phyloP scores from a whole-genome alignment of 2,113 vertebrate genomes.

The Amphiprion ocellaris region DNA sequence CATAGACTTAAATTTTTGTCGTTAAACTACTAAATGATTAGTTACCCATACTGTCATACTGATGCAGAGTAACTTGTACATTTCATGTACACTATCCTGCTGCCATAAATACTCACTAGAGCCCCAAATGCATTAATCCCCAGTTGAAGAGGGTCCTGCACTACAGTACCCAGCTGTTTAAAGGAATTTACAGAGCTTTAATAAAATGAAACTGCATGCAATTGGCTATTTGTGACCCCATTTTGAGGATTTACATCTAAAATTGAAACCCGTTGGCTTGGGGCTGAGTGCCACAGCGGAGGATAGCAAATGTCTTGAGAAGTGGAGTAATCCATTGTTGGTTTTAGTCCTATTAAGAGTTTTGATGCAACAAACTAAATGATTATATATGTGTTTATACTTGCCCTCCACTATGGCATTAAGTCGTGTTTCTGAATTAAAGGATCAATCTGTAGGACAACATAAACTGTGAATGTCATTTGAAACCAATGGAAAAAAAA shows the following conservation, averaged over 20 bases:
- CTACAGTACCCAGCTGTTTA: background rate
- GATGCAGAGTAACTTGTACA: background rate
- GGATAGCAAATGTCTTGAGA: background rate
- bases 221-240: background rate
- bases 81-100: background rate
- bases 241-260: constrained; percentile 21
- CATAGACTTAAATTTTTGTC: no score
- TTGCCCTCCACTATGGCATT: no score
- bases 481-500: background rate
- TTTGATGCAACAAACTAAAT: background rate
- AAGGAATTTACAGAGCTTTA: background rate
- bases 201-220: background rate
- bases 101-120: background rate
- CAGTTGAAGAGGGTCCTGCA: background rate
- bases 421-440: no score
- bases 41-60: background rate
- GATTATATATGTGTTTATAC: background rate
- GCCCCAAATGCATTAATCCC: background rate
- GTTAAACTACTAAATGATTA: no score
- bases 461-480: background rate
- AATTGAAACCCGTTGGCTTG: background rate
- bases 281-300: background rate
- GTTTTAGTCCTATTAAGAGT: background rate
- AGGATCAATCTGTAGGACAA: background rate
- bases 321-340: background rate